These are phyloP conservation scores for Pelecanoides urinatrix DNA, from an alignment of 2,113 vertebrate species.

Conservation along the genomic window DNA sequence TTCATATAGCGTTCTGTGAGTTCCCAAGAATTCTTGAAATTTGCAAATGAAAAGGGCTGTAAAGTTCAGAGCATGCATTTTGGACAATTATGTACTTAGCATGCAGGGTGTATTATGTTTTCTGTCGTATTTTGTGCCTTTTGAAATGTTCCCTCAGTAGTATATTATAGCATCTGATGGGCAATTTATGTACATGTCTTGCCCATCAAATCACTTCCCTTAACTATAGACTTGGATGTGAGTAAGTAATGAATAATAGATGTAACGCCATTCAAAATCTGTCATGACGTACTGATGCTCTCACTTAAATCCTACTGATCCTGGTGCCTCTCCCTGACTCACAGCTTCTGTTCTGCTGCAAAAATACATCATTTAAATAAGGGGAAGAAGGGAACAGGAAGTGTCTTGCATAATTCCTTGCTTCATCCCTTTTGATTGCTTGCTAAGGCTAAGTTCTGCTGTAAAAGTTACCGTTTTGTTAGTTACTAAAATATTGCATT, in stretches of 20 bases:
- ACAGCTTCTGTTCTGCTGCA: neutral
- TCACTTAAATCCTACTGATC: neutral
- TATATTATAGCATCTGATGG: constrained; percentile 38
- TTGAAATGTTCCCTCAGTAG: constrained; percentile 1
- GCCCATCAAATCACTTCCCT: constrained; percentile 15
- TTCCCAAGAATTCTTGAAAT: constrained; percentile 4
- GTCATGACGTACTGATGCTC: neutral
- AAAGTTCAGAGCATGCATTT: constrained; percentile 5
- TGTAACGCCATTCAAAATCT: constrained; percentile 37
- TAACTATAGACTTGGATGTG: constrained; percentile 33
- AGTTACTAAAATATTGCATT: neutral
- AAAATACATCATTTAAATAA: neutral
- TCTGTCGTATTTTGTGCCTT: constrained; percentile 1
- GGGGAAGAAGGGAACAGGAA: neutral
- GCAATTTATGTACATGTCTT: constrained; percentile 37
- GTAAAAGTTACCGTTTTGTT: neutral
- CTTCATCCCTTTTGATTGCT: neutral
- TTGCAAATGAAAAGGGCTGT: constrained; percentile 14
- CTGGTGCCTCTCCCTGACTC: neutral
- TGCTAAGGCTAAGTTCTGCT: neutral
- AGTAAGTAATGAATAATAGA: constrained; percentile 56
- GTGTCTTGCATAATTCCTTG: neutral
- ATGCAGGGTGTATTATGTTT: constrained; percentile 9
- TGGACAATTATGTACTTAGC: neutral
- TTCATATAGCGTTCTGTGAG: neutral